Evolutionary conservation across 2,797 vertebrate genomes (phyloP), one percentile per base, ranked within the genome.

Genomic region (Glossophaga mutica): DNA sequence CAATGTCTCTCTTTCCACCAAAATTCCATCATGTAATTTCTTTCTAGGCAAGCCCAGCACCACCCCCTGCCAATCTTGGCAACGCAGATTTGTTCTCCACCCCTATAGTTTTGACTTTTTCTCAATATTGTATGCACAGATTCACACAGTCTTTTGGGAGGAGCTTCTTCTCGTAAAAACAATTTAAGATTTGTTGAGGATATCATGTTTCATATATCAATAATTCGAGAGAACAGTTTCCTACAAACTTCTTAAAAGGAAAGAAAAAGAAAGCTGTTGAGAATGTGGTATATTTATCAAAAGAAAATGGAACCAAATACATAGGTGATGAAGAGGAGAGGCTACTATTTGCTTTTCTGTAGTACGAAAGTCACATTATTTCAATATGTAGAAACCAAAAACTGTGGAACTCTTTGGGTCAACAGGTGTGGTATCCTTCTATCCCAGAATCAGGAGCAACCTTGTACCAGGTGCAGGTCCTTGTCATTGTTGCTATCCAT

Each of bases 261-360:
- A 95, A 93, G 26, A 4, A 78, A 59, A 73, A 68, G 39, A 62
- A 52, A 86, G 7, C 26, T 89, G 8, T 94, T 76, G 18, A 12
- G 16, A 94, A 86, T 90, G 57, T 93, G 55, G 12, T 78, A 37
- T 78, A 86, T 82, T 84, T 94, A 71, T 84, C 34, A 92, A 89
- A 87, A 84, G 29, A 94, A 95, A 90, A 85, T 82, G 15, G 4
- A 67, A 57, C 4, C 8, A 57, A 42, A 21, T 81, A 70, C 14
- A 34, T 76, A 88, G 70, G 14, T 94, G 55, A n/a, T 91, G 24
- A 96, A 77, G 21, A 78, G 9, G 7, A 68, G 29, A 84, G n/a
- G 44, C 16, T 85, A 48, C 24, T 76, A 8, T 94, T 88, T 89
- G 21, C n/a, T 92, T 94, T 85, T 11, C 32, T 92, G 1, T 50